Conservation (phyloP, 2,797 vertebrate genomes). For the Petrocephalus schoutedeni region DNA sequence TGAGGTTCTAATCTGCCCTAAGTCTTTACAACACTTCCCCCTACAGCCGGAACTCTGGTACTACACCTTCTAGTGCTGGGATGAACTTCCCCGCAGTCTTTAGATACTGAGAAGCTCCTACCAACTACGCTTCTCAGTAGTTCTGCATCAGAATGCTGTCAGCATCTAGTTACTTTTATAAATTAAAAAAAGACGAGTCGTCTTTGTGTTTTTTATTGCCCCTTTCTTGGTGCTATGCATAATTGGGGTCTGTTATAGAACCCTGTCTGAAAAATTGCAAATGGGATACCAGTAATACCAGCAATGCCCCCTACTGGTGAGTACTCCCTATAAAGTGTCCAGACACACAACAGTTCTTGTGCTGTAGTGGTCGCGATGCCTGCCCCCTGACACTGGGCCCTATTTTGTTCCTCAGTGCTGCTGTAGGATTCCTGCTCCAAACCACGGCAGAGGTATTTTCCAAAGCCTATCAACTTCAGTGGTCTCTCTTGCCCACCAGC, state of each 20-base stretch:
- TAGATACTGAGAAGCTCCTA: not conserved
- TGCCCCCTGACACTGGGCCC: not conserved
- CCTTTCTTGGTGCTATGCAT: not conserved
- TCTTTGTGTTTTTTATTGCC: not conserved
- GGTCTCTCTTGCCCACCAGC: not conserved
- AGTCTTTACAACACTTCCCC: constrained; percentile 29
- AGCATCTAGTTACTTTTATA: not conserved
- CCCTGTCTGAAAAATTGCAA: not conserved
- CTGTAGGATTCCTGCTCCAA: not conserved
- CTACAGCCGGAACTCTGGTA: constrained; percentile 31
- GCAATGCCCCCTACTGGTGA: not conserved
- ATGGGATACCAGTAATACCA: not conserved
- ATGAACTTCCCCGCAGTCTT: not conserved
- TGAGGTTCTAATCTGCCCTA: not conserved
- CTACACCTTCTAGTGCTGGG: constrained; percentile 43
- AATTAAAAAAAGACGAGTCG: not conserved
- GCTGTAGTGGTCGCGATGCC: not conserved
- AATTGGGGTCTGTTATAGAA: not conserved
- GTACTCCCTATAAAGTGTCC: constrained; percentile 42
- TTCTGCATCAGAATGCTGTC: not conserved
- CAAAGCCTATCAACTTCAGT: not conserved
- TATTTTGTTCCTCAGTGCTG: not conserved
- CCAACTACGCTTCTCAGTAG: not conserved
- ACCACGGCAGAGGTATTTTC: not conserved
- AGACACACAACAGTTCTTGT: constrained; percentile 2